Evolutionary conservation across 1,140 invertebrate genomes (phyloP).

Genomic region (Drosophila dunni): DNA sequence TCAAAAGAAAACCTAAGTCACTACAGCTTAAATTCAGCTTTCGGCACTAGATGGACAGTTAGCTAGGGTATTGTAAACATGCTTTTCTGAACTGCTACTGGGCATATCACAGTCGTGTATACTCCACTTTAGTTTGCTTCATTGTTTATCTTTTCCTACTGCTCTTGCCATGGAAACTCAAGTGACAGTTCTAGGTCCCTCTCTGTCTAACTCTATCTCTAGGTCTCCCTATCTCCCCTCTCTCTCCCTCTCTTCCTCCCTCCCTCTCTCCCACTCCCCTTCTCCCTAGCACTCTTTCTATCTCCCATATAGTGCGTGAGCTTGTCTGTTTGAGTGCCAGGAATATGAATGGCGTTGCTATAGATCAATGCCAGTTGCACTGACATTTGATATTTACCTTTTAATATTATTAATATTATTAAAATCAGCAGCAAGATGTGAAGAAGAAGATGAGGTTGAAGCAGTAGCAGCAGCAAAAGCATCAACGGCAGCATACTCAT

Average conservation of each 20-base stretch:
- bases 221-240: no score
- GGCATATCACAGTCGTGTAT: no score
- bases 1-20: no score
- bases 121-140: not conserved
- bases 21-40: not conserved
- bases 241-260: no score
- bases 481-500: constrained; percentile 37
- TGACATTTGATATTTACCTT: constrained; percentile 80
- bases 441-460: not conserved
- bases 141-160: constrained; percentile 5
- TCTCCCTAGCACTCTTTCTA: no score
- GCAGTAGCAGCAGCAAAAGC: constrained; percentile 41
- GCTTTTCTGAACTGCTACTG: no score
- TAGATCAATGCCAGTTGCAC: constrained; percentile 78
- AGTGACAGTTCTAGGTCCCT: constrained; percentile 15
- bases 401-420: constrained; percentile 80
- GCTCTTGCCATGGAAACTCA: constrained; percentile 17
- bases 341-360: constrained; percentile 44
- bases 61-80: no score
- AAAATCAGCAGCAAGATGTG: constrained; percentile 52
- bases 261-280: no score
- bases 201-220: no score
- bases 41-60: constrained; percentile 14
- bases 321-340: constrained; percentile 2
- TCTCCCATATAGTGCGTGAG: no score